A percentile compares a stretch with the other conserved stretches of the same genome.
Conservation (phyloP, 1,140 invertebrate genomes). For the Drosophila baimaii region DNA sequence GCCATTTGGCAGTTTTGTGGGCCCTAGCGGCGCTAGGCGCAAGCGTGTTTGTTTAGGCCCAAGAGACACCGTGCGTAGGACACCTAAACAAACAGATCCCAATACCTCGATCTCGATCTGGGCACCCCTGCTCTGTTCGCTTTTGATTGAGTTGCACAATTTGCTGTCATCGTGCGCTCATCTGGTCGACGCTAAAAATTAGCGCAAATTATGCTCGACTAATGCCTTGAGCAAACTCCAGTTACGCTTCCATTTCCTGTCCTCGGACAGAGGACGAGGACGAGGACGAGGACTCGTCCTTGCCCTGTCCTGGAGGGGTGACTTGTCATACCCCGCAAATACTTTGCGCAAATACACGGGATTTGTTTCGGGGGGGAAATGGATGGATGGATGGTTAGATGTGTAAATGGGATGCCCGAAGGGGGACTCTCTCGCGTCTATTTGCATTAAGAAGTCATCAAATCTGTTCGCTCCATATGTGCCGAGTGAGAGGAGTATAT, state of each 20-base stretch:
- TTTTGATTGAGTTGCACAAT: slow-evolving; percentile 64
- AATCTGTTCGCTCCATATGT: slow-evolving; percentile 40
- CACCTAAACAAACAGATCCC: slow-evolving; percentile 51
- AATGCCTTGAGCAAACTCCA: slow-evolving; percentile 70
- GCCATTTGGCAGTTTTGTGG: slow-evolving; percentile 69
- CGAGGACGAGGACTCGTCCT: too few relatives aligned
- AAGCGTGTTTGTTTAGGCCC: slow-evolving; percentile 65
- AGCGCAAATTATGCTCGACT: slow-evolving; percentile 79
- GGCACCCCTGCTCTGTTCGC: background rate
- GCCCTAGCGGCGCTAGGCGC: slow-evolving; percentile 56
- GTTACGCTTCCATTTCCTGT: background rate
- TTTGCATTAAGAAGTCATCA: slow-evolving; percentile 52
- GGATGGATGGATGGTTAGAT: background rate
- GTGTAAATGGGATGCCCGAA: background rate
- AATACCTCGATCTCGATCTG: slow-evolving; percentile 9
- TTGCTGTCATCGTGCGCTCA: slow-evolving; percentile 46
- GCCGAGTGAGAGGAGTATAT: slow-evolving; percentile 1
- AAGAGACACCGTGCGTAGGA: background rate
- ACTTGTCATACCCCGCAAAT: slow-evolving; percentile 51
- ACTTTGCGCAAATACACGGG: slow-evolving; percentile 37
- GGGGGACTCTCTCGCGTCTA: slow-evolving; percentile 3
- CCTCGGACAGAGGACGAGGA: too few relatives aligned
- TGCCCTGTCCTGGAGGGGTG: slow-evolving; percentile 35
- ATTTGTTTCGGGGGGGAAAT: slow-evolving; percentile 2
- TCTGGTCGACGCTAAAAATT: slow-evolving; percentile 60